These are phyloP conservation scores for Aelia acuminata DNA, from an alignment of 2,888 invertebrate species.

Conservation along the genomic window DNA sequence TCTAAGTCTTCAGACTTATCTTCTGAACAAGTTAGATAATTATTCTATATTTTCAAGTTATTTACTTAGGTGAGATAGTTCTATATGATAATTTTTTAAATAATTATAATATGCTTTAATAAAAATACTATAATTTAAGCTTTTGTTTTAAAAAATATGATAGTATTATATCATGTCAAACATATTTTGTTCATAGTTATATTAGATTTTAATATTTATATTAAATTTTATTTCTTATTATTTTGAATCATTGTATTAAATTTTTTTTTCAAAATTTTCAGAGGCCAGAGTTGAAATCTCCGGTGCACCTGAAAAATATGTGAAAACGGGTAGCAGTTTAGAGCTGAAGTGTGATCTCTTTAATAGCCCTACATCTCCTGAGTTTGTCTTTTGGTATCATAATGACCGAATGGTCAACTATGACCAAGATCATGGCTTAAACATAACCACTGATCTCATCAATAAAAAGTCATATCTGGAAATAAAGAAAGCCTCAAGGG, in stretches of 20 bases:
- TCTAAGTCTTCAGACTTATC: neutral
- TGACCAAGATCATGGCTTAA: conserved; percentile 87
- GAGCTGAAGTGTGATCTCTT: conserved; percentile 85
- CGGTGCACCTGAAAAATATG: conserved; percentile 87
- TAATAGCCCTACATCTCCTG: conserved; percentile 87
- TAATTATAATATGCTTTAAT: no score
- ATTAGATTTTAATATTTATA: neutral
- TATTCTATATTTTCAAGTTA: no score
- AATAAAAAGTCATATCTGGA: conserved; percentile 74
- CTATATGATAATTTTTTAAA: no score
- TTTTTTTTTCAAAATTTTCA: conserved; percentile 70
- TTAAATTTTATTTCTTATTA: no score
- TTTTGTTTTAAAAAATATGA: neutral
- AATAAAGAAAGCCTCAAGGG: conserved; percentile 75
- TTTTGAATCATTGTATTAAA: neutral
- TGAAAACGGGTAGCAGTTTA: conserved; percentile 88
- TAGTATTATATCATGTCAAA: neutral
- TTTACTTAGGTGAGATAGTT: no score
- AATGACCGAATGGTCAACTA: conserved; percentile 94
- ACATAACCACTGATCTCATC: conserved; percentile 85
- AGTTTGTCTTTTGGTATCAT: conserved; percentile 83
- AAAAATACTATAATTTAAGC: neutral
- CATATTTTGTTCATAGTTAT: neutral
- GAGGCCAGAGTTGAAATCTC: conserved; percentile 90
- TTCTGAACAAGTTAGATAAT: no score